Conservation (phyloP, 2,797 vertebrate species). For the Erethizon dorsatum region DNA sequence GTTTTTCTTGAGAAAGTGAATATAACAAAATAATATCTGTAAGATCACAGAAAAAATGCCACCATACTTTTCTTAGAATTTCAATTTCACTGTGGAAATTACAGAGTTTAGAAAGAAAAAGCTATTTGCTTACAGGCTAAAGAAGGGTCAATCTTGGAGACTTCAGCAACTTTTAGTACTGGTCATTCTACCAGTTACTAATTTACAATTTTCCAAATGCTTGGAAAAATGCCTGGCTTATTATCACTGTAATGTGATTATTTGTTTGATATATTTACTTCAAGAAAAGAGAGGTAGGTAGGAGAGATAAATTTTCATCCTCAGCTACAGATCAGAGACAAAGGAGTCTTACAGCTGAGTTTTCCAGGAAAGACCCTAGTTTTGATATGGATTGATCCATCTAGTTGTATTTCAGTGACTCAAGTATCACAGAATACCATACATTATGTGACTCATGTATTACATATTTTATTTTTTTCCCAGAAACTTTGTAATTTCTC, state of each 20-base stretch:
- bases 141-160: neutral
- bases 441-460: constrained; percentile 9
- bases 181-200: neutral
- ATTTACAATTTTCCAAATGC: constrained; percentile 35
- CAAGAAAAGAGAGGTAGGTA: neutral
- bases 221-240: neutral
- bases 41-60: constrained; percentile 31
- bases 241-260: neutral
- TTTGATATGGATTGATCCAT: constrained; percentile 11
- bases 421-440: neutral
- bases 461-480: neutral
- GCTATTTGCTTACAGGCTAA: neutral
- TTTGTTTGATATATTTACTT: constrained; percentile 27
- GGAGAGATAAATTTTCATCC: neutral
- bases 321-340: neutral
- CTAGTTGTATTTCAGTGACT: constrained; percentile 12
- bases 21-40: constrained; percentile 34
- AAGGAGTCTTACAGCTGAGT: neutral
- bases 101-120: constrained; percentile 26
- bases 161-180: neutral
- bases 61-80: constrained; percentile 25
- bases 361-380: constrained; percentile 54
- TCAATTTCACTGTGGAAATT: constrained; percentile 51
- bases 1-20: constrained; percentile 61
- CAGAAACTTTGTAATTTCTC: constrained; percentile 39